phyloP scores from a whole-genome alignment of 2,113 vertebrate species.

The Rhinoptilus africanus region DNA sequence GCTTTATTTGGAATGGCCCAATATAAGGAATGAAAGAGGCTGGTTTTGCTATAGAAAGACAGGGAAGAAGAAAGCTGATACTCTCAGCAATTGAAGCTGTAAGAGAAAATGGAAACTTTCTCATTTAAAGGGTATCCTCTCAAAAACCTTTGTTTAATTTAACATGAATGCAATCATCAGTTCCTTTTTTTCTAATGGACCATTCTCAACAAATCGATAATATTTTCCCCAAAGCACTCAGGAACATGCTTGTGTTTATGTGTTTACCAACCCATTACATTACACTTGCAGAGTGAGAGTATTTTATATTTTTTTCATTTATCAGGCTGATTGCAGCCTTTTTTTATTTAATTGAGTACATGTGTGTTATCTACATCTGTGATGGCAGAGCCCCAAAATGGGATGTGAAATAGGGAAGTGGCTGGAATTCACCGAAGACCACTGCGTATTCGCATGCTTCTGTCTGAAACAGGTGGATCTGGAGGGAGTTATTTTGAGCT shows the following conservation, averaged over 20 bases:
- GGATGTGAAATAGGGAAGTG: constrained; percentile 26
- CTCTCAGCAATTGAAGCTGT: neutral
- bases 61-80: neutral
- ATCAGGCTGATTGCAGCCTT: neutral
- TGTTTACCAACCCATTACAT: neutral
- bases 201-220: neutral
- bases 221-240: neutral
- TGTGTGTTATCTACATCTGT: neutral
- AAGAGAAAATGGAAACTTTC: neutral
- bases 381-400: neutral
- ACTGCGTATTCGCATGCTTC: neutral
- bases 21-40: neutral
- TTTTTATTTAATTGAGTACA: neutral
- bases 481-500: constrained; percentile 45
- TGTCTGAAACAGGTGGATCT: constrained; percentile 61
- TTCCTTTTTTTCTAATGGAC: neutral
- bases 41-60: neutral
- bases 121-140: neutral
- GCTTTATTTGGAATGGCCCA: neutral
- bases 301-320: neutral
- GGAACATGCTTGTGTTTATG: neutral
- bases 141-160: neutral
- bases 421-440: neutral
- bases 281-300: neutral
- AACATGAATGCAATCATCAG: neutral